phyloP scores from a whole-genome alignment of 2,888 invertebrate species.

The Trichopoda pennipes region DNA sequence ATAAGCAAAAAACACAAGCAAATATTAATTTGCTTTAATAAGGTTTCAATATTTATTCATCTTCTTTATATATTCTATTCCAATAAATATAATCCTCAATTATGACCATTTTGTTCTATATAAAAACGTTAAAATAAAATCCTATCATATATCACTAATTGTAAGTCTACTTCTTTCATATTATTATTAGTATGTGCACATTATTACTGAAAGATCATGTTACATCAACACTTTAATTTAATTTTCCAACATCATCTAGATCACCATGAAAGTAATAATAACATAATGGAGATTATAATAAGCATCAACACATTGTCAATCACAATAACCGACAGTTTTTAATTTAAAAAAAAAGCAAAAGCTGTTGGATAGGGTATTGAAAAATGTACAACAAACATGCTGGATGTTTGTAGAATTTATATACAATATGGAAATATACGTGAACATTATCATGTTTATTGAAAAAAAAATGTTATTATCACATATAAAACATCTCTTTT shows the following conservation, averaged over 20 bases:
- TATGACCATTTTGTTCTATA: background rate
- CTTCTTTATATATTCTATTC: background rate
- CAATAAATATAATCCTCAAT: constrained; percentile 16
- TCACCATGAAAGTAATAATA: background rate
- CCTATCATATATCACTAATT: constrained; percentile 42
- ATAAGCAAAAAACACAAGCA: too few species aligned
- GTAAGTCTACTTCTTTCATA: background rate
- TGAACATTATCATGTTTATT: background rate
- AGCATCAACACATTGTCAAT: constrained; percentile 68
- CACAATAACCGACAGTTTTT: constrained; percentile 64
- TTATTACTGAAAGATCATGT: constrained; percentile 43
- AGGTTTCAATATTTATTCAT: background rate
- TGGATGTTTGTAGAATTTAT: constrained; percentile 13
- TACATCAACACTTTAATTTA: constrained; percentile 61
- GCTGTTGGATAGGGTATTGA: constrained; percentile 26
- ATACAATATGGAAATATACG: constrained; percentile 12
- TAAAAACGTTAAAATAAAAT: constrained; percentile 8
- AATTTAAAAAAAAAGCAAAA: constrained; percentile 34
- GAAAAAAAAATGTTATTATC: constrained; percentile 29
- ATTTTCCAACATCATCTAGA: constrained; percentile 25
- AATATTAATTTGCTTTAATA: too few species aligned
- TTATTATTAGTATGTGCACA: background rate
- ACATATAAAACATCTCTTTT: constrained; percentile 13
- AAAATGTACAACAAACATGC: constrained; percentile 7
- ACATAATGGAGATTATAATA: constrained; percentile 44